Evolutionary conservation across 2,888 invertebrate species (phyloP).

Genomic region (Zhengitettix transpicula): DNA sequence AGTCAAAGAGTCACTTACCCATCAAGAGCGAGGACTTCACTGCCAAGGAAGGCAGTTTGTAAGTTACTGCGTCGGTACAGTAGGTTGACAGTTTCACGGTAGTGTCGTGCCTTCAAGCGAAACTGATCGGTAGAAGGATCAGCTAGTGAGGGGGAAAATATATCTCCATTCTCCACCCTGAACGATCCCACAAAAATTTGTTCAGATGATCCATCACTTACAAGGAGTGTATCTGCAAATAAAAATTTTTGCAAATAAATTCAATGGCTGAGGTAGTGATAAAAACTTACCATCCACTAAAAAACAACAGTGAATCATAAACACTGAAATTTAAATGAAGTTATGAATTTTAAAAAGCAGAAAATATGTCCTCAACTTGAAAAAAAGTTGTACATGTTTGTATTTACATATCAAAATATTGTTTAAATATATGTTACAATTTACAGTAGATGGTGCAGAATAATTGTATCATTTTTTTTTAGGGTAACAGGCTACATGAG

Average conservation of each 20-base stretch:
- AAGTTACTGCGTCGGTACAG: slow-evolving; percentile 57
- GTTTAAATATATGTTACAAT: too few species aligned
- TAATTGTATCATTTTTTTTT: too few species aligned
- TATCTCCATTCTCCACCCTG: slow-evolving; percentile 50
- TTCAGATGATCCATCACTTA: slow-evolving; percentile 54
- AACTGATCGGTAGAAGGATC: slow-evolving; percentile 52
- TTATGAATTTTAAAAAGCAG: too few species aligned
- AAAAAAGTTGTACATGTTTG: too few species aligned
- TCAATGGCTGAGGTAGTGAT: too few species aligned
- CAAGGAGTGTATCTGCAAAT: slow-evolving; percentile 54
- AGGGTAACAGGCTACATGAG: too few species aligned
- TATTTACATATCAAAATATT: too few species aligned
- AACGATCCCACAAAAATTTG: slow-evolving; percentile 72
- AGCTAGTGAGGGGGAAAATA: slow-evolving; percentile 47
- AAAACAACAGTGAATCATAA: too few species aligned
- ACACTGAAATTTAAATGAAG: too few species aligned
- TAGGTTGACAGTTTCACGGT: slow-evolving; percentile 57
- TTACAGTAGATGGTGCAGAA: too few species aligned
- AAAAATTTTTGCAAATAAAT: slow-evolving; percentile 13
- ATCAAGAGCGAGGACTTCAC: slow-evolving; percentile 70
- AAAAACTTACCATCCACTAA: too few species aligned
- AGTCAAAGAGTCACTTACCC: slow-evolving; percentile 39
- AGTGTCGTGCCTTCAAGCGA: slow-evolving; percentile 52
- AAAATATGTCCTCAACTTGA: too few species aligned
- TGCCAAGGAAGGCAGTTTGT: slow-evolving; percentile 56